phyloP scores from a whole-genome alignment of 2,888 invertebrate genomes.

The Helicoverpa assulta region DNA sequence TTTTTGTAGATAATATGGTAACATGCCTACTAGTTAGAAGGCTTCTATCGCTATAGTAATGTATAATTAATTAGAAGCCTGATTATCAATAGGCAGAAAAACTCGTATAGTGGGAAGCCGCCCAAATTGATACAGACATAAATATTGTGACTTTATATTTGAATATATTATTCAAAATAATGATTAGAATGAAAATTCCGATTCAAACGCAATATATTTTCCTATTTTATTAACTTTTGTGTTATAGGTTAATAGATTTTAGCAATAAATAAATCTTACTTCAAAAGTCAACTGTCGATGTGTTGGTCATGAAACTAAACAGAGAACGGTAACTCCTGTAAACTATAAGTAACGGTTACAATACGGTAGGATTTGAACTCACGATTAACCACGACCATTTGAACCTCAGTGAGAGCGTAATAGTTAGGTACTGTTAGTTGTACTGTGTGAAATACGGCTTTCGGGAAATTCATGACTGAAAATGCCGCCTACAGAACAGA shows the following conservation, averaged over 20 bases:
- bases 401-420: slow-evolving; percentile 25
- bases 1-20: slow-evolving; percentile 35
- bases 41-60: slow-evolving; percentile 28
- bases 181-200: slow-evolving; percentile 28
- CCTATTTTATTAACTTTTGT: slow-evolving; percentile 40
- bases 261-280: slow-evolving; percentile 16
- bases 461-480: not conserved
- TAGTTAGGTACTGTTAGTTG: slow-evolving; percentile 7
- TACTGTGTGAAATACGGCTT: not conserved
- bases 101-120: slow-evolving; percentile 34
- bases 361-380: slow-evolving; percentile 35
- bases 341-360: slow-evolving; percentile 29
- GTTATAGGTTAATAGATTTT: slow-evolving; percentile 12
- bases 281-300: not conserved
- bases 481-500: not conserved
- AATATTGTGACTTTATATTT: slow-evolving; percentile 52
- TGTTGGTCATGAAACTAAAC: slow-evolving; percentile 22
- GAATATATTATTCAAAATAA: slow-evolving; percentile 34
- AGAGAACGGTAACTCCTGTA: slow-evolving; percentile 12
- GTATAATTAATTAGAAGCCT: slow-evolving; percentile 42
- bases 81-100: slow-evolving; percentile 25
- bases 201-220: slow-evolving; percentile 41
- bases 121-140: slow-evolving; percentile 58
- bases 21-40: slow-evolving; percentile 21
- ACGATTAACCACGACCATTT: slow-evolving; percentile 35